A percentile compares a stretch with the other conserved stretches of the same genome.
Conservation (phyloP, 1,140 invertebrate species). For the Anastrepha obliqua region DNA sequence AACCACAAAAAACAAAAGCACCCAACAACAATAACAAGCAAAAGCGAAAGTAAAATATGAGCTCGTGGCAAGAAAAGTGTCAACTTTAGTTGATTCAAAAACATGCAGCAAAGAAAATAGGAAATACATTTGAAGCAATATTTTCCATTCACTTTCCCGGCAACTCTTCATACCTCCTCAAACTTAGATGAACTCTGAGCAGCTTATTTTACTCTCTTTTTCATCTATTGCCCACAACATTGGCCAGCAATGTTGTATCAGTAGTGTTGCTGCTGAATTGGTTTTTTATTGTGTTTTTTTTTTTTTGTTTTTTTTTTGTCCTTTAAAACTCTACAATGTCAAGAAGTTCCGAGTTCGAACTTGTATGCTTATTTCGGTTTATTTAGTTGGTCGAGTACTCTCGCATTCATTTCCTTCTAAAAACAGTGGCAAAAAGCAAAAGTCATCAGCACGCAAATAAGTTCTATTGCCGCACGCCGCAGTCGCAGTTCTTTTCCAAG, state of each 20-base stretch:
- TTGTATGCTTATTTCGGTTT: neutral
- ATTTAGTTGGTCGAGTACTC: conserved; percentile 5
- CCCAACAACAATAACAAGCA: neutral
- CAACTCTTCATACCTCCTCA: too few species aligned
- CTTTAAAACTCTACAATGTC: neutral
- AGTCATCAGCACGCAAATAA: neutral
- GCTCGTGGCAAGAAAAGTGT: neutral
- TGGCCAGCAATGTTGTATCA: too few species aligned
- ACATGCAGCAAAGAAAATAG: neutral
- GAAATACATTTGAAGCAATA: neutral
- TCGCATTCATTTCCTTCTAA: neutral
- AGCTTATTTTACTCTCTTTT: too few species aligned
- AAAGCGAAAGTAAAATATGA: neutral
- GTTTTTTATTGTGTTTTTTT: too few species aligned
- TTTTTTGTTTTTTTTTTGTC: neutral
- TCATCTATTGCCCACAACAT: too few species aligned
- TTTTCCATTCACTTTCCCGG: too few species aligned
- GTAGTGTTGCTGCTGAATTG: neutral
- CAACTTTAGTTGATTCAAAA: neutral
- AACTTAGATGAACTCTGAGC: too few species aligned
- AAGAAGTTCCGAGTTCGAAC: conserved; percentile 17
- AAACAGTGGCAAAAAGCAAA: neutral
- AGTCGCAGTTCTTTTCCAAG: neutral
- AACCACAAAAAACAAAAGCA: neutral
- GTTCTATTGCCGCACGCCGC: neutral